A percentile compares a stretch with the other conserved stretches of the same genome.
Evolutionary conservation across 92 coral and sea anemone genomes (phyloP).

Genomic region (Heteractis magnifica): DNA sequence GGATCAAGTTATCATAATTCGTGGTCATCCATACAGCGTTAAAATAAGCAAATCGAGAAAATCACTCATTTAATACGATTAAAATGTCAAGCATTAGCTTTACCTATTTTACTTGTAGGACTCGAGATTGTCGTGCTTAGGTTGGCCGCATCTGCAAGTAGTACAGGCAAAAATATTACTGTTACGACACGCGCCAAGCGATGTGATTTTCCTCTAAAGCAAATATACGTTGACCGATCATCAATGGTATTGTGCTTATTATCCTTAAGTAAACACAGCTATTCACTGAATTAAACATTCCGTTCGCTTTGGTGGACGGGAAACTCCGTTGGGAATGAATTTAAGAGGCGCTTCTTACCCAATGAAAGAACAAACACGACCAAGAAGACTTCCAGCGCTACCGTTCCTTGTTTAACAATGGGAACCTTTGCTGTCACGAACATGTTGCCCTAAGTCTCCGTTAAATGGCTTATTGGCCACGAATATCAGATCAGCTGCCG

Average conservation of each 20-base stretch:
- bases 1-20: slow-evolving; percentile 11
- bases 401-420: slow-evolving; percentile 7
- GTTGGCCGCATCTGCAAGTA: slow-evolving; percentile 27
- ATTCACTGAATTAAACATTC: neutral
- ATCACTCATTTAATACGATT: slow-evolving; percentile 26
- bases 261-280: neutral
- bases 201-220: neutral
- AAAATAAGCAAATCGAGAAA: slow-evolving; percentile 2
- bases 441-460: neutral
- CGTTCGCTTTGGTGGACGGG: neutral
- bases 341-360: slow-evolving; percentile 7
- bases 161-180: neutral
- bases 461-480: slow-evolving; percentile 12
- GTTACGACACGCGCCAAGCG: neutral
- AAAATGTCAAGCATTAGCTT: slow-evolving; percentile 20
- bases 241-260: neutral
- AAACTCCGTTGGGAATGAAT: neutral
- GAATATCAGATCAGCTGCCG: neutral
- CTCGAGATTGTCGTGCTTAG: slow-evolving; percentile 22
- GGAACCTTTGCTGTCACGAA: slow-evolving; percentile 18
- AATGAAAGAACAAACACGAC: slow-evolving; percentile 5
- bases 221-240: neutral
- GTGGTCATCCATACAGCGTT: neutral
- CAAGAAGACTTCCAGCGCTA: slow-evolving; percentile 2
- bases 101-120: slow-evolving; percentile 26